Base-by-base conservation (phyloP, 2,113 vertebrate species). In the Spea multiplicata region DNA sequence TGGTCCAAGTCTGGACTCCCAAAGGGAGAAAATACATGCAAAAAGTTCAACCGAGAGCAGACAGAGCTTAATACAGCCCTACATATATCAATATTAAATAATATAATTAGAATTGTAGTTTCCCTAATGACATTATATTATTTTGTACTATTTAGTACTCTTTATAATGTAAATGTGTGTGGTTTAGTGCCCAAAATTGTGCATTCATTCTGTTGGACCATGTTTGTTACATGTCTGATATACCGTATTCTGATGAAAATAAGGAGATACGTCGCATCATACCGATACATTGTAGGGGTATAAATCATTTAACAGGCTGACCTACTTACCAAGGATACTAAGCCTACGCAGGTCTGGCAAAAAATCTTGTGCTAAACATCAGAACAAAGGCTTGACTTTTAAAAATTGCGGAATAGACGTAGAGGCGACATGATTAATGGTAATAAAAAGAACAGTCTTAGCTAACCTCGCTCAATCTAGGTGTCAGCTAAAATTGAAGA, bases 221-320 rank as follows among this genome's bases (percentile, higher is more conserved):
- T 73, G 50, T 46, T 44, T 57, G n/a, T 17, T 73, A 6, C 64
- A 73, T 80, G 78, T 68, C n/a, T 44, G 9, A 71, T 52, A n/a
- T 71, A 30, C 30, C 30, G 30, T 13, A 47, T 61, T 10, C 13
- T 47, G 52, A 78, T 72, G n/a, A 17, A 44, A 59, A 67, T 49
- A 14, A 68, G 71, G 14, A 16, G 49, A 59, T 66, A 49, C 44
- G 49, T 67, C 62, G 30, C 2, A 30, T 30, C 1, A 30, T 30
- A 30, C 30, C 30, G 30, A 30, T 30, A 30, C 30, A 30, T 80
- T 64, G 62, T 74, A 57, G 66, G 44, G n/a, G 64, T 44, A 74
- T 80, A 80, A 74, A 80, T 80, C 78, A 74, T 80, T 80, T 46
- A 80, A 67, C 8, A 73, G 71, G 17, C 45, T 80, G 78, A 80